Evolutionary conservation across 2,888 invertebrate species (phyloP), one percentile per base, ranked within the genome.

Genomic region (Lasioglossum zephyrum): DNA sequence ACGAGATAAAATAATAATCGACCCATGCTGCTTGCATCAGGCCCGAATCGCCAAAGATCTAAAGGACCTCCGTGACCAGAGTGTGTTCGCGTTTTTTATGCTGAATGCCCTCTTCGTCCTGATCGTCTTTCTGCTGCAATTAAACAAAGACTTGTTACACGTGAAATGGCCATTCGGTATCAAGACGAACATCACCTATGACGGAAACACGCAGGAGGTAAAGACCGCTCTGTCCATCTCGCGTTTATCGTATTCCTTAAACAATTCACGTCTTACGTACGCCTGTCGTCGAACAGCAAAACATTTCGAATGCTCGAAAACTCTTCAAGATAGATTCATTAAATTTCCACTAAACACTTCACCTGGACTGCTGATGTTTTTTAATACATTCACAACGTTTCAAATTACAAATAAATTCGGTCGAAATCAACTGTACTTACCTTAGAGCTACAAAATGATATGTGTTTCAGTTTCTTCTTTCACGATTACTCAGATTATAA

Each of bases 71-170:
- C 97, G 99, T 95, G 99, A 99, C 96, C 98, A 98, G 93, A 98
- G 98, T 91, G 98, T 99, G 89, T 99, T 99, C 96, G 98, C 97
- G 92, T 99, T 99, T 97, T 98, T 99, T 96, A 99, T 99, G 99
- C 96, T 99, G 96, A 99, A 99, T 96, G 98, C 99, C 92, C 97
- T 99, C 94, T 99, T 99, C 97, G 99, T 99, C 94, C 97, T 99
- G 95, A 98, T 99, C 96, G 99, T 99, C 93, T 98, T 99, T 96
- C 97, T 99, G 95, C 97, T 99, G 95, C 99, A 99, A 96, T 97
- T 99, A 96, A 99, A 99, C 96, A 99, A 99, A 97, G 99, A 99
- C 96, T 97, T 97, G 95, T 97, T 99, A 93, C 99, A 99, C 96
- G 96, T 99, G 95, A 98, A 98, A 96, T 99, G 99, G 99, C 99